A percentile compares a stretch with the other conserved stretches of the same genome.
These are phyloP conservation scores for Pomatostomus ruficeps DNA, from an alignment of 2,113 vertebrate species.

Conservation along the genomic window DNA sequence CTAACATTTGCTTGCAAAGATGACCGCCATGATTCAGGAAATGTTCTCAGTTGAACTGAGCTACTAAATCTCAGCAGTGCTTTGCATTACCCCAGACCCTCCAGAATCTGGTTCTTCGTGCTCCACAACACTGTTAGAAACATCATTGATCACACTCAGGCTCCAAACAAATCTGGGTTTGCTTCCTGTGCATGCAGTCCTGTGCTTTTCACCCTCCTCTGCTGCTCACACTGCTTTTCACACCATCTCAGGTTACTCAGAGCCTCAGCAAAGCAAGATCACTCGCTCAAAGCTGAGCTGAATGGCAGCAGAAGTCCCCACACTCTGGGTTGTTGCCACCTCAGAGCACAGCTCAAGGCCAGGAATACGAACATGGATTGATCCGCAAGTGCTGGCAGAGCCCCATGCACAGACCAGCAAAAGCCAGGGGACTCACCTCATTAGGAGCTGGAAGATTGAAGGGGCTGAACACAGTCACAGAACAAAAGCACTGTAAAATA, in stretches of 20 bases:
- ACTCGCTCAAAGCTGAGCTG: background rate
- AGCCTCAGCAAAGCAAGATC: background rate
- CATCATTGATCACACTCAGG: background rate
- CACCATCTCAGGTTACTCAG: background rate
- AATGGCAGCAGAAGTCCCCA: background rate
- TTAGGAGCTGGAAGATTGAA: background rate
- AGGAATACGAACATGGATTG: background rate
- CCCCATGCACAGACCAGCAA: background rate
- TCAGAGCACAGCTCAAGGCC: background rate
- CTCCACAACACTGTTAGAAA: background rate
- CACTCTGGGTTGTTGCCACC: background rate
- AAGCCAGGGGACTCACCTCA: background rate
- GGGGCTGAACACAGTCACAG: background rate
- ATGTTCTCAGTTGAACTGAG: background rate
- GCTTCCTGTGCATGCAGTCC: background rate
- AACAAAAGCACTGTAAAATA: background rate
- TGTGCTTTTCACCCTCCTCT: background rate
- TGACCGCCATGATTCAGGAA: background rate
- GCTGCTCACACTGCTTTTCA: background rate
- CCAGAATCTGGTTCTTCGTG: background rate
- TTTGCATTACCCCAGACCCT: background rate
- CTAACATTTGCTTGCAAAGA: background rate
- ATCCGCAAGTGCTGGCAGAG: background rate
- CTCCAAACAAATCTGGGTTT: background rate
- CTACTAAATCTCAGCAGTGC: background rate